phyloP scores from a whole-genome alignment of 2,113 vertebrate species.

The Nibea albiflora region DNA sequence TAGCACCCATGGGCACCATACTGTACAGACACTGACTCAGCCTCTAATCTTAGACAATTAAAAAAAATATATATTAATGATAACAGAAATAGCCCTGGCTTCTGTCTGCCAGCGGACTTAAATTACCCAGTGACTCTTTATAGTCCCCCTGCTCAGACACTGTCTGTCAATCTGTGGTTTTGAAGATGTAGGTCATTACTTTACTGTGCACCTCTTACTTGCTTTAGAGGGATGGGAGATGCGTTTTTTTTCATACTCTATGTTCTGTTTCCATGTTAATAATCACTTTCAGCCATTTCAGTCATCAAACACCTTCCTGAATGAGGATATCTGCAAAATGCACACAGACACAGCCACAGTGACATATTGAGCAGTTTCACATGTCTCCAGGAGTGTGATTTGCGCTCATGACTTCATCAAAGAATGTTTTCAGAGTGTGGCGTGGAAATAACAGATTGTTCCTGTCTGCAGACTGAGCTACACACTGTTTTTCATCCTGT shows the following conservation, averaged over 20 bases:
- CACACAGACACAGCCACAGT: background rate
- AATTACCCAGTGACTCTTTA: conserved; percentile 32
- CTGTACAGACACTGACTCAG: conserved; percentile 3
- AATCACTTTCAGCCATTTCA: background rate
- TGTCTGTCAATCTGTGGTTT: background rate
- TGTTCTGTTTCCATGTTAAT: background rate
- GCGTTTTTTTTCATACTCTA: background rate
- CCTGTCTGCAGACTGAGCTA: conserved; percentile 8
- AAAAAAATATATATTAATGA: conserved; percentile 18
- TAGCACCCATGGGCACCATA: background rate
- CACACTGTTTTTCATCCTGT: conserved; percentile 13
- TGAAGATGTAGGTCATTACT: background rate
- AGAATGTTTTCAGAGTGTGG: conserved; percentile 17
- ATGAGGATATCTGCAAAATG: background rate
- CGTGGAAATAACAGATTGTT: conserved; percentile 26
- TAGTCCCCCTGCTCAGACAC: conserved; percentile 14
- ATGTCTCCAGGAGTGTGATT: conserved; percentile 12
- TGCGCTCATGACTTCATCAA: conserved; percentile 4
- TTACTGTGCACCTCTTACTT: too few relatives aligned
- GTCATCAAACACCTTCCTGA: background rate
- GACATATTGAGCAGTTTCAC: conserved; percentile 41
- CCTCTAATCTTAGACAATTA: conserved; percentile 35
- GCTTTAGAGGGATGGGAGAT: background rate
- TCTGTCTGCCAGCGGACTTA: conserved; percentile 40
- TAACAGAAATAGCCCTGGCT: conserved; percentile 32